Percentiles rank a stretch among this genome's conserved stretches.
Evolutionary conservation across 37 sponge, comb jelly and placozoan species (phyloP).

Genomic region (Petrosia ficiformis): DNA sequence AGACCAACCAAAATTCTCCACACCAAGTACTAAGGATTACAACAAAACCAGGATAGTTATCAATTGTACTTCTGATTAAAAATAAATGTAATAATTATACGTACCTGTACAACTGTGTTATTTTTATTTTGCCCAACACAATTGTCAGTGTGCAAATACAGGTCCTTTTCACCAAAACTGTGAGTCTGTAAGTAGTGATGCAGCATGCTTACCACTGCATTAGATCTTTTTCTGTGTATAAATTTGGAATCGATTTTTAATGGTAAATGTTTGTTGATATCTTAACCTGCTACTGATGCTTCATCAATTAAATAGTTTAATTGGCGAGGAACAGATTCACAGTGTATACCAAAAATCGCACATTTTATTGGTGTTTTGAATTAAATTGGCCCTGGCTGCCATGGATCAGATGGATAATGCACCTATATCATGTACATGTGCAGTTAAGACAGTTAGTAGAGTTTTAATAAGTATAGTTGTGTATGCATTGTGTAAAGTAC

Average conservation of each 20-base stretch:
- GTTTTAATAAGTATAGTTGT: too few species aligned
- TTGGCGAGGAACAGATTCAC: slow-evolving; percentile 58
- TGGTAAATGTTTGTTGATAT: not conserved
- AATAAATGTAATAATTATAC: slow-evolving; percentile 1
- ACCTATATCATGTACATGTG: too few species aligned
- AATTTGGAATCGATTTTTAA: slow-evolving; percentile 20
- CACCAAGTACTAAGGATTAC: not conserved
- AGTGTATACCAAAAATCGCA: slow-evolving; percentile 55
- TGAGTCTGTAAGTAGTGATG: not conserved
- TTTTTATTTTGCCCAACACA: too few species aligned
- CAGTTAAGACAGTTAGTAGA: too few species aligned
- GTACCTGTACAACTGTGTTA: not conserved
- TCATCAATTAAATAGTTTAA: not conserved
- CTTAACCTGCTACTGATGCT: not conserved
- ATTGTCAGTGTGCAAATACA: not conserved
- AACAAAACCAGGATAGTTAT: too few species aligned
- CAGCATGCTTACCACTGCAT: not conserved
- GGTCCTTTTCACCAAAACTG: not conserved
- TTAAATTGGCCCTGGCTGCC: slow-evolving; percentile 69
- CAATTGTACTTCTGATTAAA: not conserved
- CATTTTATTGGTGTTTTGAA: slow-evolving; percentile 60
- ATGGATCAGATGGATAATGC: too few species aligned
- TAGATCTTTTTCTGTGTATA: slow-evolving; percentile 16
- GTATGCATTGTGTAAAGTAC: too few species aligned
- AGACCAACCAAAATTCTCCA: not conserved